A percentile compares a stretch with the other conserved stretches of the same genome.
phyloP scores from a whole-genome alignment of 2,113 vertebrate genomes.

The Gallinago paraguaiae region DNA sequence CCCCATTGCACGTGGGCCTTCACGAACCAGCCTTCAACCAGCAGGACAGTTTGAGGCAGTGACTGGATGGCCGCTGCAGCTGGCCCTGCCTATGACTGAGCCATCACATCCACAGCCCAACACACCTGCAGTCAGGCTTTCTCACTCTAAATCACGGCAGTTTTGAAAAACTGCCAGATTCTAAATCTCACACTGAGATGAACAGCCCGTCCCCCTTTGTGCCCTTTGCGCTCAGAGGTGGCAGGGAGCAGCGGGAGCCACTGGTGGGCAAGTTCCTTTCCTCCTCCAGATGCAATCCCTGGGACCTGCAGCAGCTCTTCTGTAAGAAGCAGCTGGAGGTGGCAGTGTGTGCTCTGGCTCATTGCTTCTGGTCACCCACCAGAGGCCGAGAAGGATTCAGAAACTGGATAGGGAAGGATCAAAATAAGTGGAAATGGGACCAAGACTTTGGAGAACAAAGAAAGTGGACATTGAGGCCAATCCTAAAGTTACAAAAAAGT shows the following conservation, averaged over 20 bases:
- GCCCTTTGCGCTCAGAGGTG: fast-evolving
- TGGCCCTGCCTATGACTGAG: neutral
- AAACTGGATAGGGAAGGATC: neutral
- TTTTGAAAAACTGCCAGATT: neutral
- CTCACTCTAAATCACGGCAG: neutral
- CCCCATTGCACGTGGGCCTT: neutral
- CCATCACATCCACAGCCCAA: neutral
- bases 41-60: neutral
- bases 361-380: neutral
- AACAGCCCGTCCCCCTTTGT: fast-evolving
- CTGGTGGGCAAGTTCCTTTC: neutral
- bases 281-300: neutral
- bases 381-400: neutral
- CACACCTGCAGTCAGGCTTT: neutral
- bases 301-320: neutral
- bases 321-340: neutral
- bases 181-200: neutral
- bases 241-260: neutral
- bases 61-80: neutral
- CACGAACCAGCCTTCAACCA: neutral
- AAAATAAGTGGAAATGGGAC: neutral
- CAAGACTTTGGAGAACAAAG: neutral
- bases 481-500: neutral
- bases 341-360: neutral
- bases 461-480: neutral